These are phyloP conservation scores for Meleagris gallopavo DNA, from an alignment of 2,113 vertebrate genomes.

Conservation along the genomic window DNA sequence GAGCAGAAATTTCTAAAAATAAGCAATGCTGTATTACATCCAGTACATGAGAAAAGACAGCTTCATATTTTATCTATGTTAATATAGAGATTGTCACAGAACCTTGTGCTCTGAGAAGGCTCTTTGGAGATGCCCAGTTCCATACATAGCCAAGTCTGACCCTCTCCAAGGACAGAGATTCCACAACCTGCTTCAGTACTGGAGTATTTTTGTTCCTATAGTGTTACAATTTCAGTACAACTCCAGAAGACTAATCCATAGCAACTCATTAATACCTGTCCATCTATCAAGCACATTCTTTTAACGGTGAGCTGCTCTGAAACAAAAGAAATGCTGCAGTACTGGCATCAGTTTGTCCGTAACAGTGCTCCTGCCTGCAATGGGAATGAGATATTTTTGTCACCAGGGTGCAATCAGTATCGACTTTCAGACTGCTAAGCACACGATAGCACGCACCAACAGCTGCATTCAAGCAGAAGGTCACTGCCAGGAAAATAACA, in stretches of 20 bases:
- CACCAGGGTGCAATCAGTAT: background rate
- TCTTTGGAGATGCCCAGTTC: background rate
- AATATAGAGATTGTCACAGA: background rate
- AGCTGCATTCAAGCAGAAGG: background rate
- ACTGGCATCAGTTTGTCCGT: background rate
- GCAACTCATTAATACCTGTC: background rate
- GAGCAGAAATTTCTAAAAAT: background rate
- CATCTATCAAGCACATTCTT: background rate
- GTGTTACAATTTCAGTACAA: background rate
- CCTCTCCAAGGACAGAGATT: background rate
- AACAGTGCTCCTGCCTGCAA: rapidly evolving
- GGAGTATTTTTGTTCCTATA: background rate
- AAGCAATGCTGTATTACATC: background rate
- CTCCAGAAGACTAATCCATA: background rate
- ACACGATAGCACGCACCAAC: background rate
- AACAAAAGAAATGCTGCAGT: background rate
- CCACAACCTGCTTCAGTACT: background rate
- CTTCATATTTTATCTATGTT: background rate
- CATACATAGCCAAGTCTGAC: background rate
- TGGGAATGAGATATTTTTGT: background rate
- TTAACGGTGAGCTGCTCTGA: background rate
- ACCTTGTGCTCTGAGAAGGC: rapidly evolving
- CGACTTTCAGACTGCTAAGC: background rate
- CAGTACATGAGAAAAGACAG: background rate
- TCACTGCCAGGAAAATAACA: background rate